Conservation (phyloP, 1,140 invertebrate species). For the Acromyrmex heyeri region DNA sequence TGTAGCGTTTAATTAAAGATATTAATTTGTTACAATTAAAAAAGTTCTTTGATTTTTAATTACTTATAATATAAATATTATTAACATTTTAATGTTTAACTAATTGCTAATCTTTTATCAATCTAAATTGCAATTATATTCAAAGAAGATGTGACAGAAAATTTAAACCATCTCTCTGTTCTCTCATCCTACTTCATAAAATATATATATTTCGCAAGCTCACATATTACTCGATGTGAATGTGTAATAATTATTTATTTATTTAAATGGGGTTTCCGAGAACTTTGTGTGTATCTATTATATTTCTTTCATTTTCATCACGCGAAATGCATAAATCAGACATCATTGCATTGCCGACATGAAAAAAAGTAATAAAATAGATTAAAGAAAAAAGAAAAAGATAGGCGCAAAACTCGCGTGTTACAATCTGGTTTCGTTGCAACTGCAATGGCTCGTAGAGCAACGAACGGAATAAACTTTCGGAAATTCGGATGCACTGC, state of each 20-base stretch:
- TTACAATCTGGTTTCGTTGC: slow-evolving; percentile 38
- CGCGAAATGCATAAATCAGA: background rate
- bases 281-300: background rate
- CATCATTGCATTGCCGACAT: background rate
- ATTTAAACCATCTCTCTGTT: background rate
- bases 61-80: background rate
- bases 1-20: too few species aligned
- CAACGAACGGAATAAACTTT: slow-evolving; percentile 49
- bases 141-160: background rate
- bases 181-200: background rate
- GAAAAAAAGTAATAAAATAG: slow-evolving; percentile 17
- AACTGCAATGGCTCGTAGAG: slow-evolving; percentile 7
- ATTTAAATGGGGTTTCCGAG: background rate
- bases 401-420: background rate
- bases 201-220: background rate
- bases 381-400: slow-evolving; percentile 2
- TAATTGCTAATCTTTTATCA: too few species aligned
- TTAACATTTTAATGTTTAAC: background rate
- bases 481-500: slow-evolving; percentile 40
- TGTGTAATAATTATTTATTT: slow-evolving; percentile 12
- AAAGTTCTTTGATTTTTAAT: background rate
- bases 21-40: background rate
- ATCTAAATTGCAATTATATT: background rate
- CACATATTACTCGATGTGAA: background rate
- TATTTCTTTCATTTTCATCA: background rate